Base-by-base conservation (phyloP, 2,797 vertebrate genomes). In the Rhinoraja longicauda region DNA sequence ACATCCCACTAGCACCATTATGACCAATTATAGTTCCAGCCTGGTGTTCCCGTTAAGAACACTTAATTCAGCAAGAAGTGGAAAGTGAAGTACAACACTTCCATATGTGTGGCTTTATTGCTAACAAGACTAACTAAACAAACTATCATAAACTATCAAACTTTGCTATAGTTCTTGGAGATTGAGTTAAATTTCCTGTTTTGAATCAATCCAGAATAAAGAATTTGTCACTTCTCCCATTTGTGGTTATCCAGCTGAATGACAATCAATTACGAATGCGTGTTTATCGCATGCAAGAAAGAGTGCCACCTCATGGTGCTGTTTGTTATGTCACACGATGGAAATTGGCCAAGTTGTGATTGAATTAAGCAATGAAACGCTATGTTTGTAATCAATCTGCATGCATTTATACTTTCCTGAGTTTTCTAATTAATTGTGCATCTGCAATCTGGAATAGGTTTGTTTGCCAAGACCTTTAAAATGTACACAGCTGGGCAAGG, bases 341-440 rank as follows among this genome's bases (percentile, higher is more conserved):
- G 36, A 73, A 84, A 24, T 72, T 73, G 32, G 32, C 67, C 36
- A 91, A 45, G 24, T 39, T 8, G 88, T 91, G n/a, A 45, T 91
- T 88, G 29, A 88, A 88, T 88, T 70, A 75, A 29, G 36, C 73
- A 26, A 92, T 73, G 39, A 73, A 91, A 72, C 3, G 9, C 62
- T 19, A 67, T 67, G 62, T 88, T 88, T 88, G 84, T n/a, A 67
- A 26, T 91, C 26, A 21, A 73, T 75, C 39, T 92, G 90, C 67
- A 73, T 92, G 39, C 72, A 88, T 75, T 92, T 92, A 75, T 53
- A n/a, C 70, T 53, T 92, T 39, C 88, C 70, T 91, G 70, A 45
- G 36, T 91, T 13, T 75, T 92, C 5, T 57, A 75, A 92, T 92
- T 53, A 92, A 75, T 92, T 90, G 32, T 90, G 24, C 39, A 39